Evolutionary conservation across 2,113 vertebrate genomes (phyloP), one percentile per base, ranked within the genome.

Genomic region (Cervus canadensis): DNA sequence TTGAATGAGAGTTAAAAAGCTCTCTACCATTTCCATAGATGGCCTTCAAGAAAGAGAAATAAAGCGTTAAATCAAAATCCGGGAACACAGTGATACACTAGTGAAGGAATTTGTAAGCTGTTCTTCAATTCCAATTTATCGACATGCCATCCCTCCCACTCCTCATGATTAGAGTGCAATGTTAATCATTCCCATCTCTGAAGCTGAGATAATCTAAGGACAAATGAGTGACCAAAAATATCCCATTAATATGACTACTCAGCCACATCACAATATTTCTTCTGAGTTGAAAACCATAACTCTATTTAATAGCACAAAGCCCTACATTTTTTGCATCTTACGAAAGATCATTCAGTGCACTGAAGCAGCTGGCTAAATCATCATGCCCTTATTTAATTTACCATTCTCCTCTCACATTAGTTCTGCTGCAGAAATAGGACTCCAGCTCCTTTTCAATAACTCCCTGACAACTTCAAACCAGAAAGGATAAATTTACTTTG

Each of bases 311-410:
- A 91, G 95, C 90, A 97, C 89, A 96, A 95, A 98, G 56, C 43
- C 64, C 56, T 96, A 16, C 62, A 93, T 95, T 97, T 95, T 94
- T 94, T 96, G 81, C 71, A 93, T 94, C 96, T 91, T 94, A 56
- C 10, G 6, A 93, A 78, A 3, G 5, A 92, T 96, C 76, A 50
- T 83, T 94, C 74, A 50, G 82, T 50, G 91, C 95, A 79, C 78
- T 83, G 85, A 87, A 89, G 79, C 91, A 95, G 91, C 95, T 94
- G 40, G 88, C 94, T 98, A 89, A 94, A 89, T 96, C 92, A 91
- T 95, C 54, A 67, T 57, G 95, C 86, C 89, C 93, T 96, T 97
- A 95, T 91, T 97, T 97, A 98, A 97, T 95, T 97, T 97, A 91
- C 36, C 60, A 87, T 89, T 97, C 78, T 96, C 94, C 33, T 93